A percentile compares a stretch with the other conserved stretches of the same genome.
Conservation (phyloP, 1,140 invertebrate species). For the Drosophila carrolli region DNA sequence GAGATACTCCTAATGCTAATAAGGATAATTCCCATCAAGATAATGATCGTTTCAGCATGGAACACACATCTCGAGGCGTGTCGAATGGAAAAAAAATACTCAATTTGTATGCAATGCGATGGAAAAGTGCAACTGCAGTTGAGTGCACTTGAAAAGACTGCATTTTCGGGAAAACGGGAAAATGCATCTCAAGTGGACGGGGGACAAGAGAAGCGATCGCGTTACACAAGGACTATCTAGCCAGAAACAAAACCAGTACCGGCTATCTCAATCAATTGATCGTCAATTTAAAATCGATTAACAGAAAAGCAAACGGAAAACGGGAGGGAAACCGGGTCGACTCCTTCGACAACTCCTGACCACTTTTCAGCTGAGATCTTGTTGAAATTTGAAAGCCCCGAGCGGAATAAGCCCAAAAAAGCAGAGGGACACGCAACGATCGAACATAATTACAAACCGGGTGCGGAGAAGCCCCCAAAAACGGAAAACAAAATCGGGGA, state of each 20-base stretch:
- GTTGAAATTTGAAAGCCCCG: slow-evolving; percentile 60
- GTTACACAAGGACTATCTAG: slow-evolving; percentile 17
- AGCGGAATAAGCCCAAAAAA: slow-evolving; percentile 17
- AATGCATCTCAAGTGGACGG: slow-evolving; percentile 36
- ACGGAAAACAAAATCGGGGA: slow-evolving; percentile 3
- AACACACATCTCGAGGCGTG: slow-evolving; percentile 2
- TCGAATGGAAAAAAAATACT: slow-evolving; percentile 9
- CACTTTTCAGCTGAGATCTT: slow-evolving; percentile 60
- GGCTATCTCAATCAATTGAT: slow-evolving; percentile 66
- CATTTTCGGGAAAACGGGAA: slow-evolving; percentile 9
- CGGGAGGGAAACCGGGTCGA: background rate
- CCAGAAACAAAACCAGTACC: slow-evolving; percentile 17
- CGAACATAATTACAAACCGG: slow-evolving; percentile 42
- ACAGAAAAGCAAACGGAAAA: slow-evolving; percentile 28
- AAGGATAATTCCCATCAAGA: slow-evolving; percentile 6
- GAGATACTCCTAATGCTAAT: slow-evolving; percentile 3
- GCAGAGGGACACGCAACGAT: slow-evolving; percentile 16
- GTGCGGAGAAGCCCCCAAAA: slow-evolving; percentile 19
- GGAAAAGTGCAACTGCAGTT: slow-evolving; percentile 19
- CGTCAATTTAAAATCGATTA: slow-evolving; percentile 74
- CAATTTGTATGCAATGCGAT: slow-evolving; percentile 14
- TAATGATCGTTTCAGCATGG: slow-evolving; percentile 36
- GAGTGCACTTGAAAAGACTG: slow-evolving; percentile 18
- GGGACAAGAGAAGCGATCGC: slow-evolving; percentile 27
- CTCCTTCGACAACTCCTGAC: slow-evolving; percentile 5